Evolutionary conservation across 2,888 invertebrate genomes (phyloP), one percentile per base, ranked within the genome.

Genomic region (Monopis laevigella): DNA sequence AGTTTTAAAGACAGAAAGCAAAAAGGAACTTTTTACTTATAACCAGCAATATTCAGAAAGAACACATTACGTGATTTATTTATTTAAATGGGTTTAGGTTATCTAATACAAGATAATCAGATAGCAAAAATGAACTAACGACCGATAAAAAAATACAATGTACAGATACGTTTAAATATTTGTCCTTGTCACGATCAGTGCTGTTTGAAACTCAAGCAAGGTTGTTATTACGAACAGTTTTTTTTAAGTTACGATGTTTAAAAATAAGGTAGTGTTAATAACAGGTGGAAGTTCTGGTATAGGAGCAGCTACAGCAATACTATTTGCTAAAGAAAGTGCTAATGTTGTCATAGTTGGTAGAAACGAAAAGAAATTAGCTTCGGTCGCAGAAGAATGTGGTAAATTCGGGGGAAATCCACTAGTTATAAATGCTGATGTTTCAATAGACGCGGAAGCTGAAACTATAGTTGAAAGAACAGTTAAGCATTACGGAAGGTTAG

Each of bases 241-340:
- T 24, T 24, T 24, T 6, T 7, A 7, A 24, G 8, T 7, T 24
- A 71, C 77, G 72, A 62, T 60, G 53, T 78, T 82, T 46, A 56
- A 57, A 18, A 70, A 77, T 11, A 84, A 84, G 69, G 81, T 84
- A 1, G 69, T 82, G 1, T 52, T 84, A 8, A 66, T 85, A 32
- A 84, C 85, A 0, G 88, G 88, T 5, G 86, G 85, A 0, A 86
- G 86, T 54, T 86, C 86, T 3, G 89, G 89, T 0, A 89, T 89
- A 30, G 89, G 89, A 2, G 84, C 85, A 1, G 84, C 83, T 1
- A 81, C 86, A 1, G 87, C 88, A 0, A 48, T 83, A 0, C 69
- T 83, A 29, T 86, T 90, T 48, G 81, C 86, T 0, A 77, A 82
- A 50, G 65, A 84, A 35, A 86, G 86, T 1, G 88, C 85, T 1